phyloP scores from a whole-genome alignment of 2,888 invertebrate species.

The Tortrix viridana region DNA sequence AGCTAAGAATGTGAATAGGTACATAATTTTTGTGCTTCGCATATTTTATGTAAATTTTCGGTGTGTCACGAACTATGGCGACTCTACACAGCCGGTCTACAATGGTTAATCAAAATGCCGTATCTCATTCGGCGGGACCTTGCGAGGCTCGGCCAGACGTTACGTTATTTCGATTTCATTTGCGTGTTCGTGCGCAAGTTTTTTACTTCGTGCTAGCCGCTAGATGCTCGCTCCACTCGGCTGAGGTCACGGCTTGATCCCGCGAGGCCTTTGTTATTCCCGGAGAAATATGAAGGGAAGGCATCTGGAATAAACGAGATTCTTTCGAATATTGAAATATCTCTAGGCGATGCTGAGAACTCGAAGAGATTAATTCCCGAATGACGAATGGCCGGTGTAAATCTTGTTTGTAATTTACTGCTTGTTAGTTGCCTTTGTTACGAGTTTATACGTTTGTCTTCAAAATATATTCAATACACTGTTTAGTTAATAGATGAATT shows the following conservation, averaged over 20 bases:
- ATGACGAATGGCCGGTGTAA: conserved; percentile 73
- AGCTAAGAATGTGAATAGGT: conserved; percentile 27
- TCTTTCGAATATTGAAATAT: conserved; percentile 80
- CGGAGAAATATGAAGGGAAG: conserved; percentile 76
- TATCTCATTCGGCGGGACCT: conserved; percentile 78
- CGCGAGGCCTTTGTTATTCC: conserved; percentile 69
- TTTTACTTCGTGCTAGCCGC: conserved; percentile 64
- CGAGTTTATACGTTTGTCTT: conserved; percentile 46
- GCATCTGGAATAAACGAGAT: conserved; percentile 71
- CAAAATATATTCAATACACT: conserved; percentile 21
- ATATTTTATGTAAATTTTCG: conserved; percentile 42
- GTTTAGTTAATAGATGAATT: not conserved
- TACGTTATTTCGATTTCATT: conserved; percentile 83
- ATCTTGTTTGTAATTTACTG: conserved; percentile 73
- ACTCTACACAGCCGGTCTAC: conserved; percentile 67
- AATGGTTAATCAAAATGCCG: conserved; percentile 81
- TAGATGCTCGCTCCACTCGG: conserved; percentile 44
- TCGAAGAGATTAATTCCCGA: conserved; percentile 68
- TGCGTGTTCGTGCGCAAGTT: conserved; percentile 77
- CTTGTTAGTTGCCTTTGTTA: conserved; percentile 66
- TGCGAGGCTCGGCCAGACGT: conserved; percentile 57
- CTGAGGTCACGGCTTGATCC: conserved; percentile 75
- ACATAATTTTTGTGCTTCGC: conserved; percentile 36
- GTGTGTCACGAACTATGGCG: conserved; percentile 44
- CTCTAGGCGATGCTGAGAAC: conserved; percentile 68